These are phyloP conservation scores for Todus mexicanus DNA, from an alignment of 2,797 vertebrate species.

Conservation along the genomic window DNA sequence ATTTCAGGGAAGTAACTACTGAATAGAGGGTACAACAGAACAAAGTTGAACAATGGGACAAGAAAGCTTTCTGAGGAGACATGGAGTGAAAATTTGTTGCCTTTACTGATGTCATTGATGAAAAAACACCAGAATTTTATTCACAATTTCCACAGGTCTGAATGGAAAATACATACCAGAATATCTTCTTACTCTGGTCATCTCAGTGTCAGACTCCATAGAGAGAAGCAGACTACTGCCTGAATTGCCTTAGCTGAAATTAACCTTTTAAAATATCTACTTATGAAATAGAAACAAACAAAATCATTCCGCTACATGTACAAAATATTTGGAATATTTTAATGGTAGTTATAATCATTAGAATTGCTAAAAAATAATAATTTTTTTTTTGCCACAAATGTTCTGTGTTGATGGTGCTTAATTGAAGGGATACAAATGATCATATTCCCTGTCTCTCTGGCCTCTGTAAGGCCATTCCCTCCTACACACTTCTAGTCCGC, in stretches of 20 bases:
- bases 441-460: neutral
- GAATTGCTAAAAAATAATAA: neutral
- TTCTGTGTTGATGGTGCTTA: neutral
- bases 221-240: neutral
- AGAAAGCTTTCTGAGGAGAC: neutral
- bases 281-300: neutral
- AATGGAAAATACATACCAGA: neutral
- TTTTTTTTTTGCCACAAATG: neutral
- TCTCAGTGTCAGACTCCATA: neutral
- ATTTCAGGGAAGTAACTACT: neutral
- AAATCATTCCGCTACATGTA: neutral
- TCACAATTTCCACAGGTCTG: neutral
- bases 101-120: neutral
- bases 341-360: neutral
- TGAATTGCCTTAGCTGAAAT: neutral
- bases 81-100: neutral
- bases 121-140: neutral
- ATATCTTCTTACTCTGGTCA: neutral
- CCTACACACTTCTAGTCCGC: neutral
- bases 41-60: neutral
- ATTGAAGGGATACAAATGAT: neutral
- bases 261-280: neutral
- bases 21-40: neutral
- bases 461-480: neutral
- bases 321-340: neutral